Percentiles rank a stretch among this genome's conserved stretches.
phyloP scores from a whole-genome alignment of 2,113 vertebrate species.

The Mus musculus region GRCm39 chr3:110683501-110684000 shows the following conservation, averaged over 20 bases:
- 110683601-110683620: not conserved
- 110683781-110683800: not conserved
- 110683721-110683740: not conserved
- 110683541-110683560: not conserved
- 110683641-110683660: not conserved
- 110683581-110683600: not conserved
- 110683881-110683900: no score
- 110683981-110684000: not conserved
- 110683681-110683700: not conserved
- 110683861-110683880: not conserved
- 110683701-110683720: not conserved
- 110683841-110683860: not conserved
- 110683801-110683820: not conserved
- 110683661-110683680: not conserved
- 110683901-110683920: not conserved
- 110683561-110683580: not conserved
- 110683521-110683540: no score
- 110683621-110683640: not conserved
- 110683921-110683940: not conserved
- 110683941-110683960: not conserved
- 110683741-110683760: not conserved
- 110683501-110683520: no score
- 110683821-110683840: not conserved
- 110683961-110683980: not conserved
- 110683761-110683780: not conserved